Base-by-base conservation (phyloP, 2,888 invertebrate genomes). In the Ectropis crepuscularia region DNA sequence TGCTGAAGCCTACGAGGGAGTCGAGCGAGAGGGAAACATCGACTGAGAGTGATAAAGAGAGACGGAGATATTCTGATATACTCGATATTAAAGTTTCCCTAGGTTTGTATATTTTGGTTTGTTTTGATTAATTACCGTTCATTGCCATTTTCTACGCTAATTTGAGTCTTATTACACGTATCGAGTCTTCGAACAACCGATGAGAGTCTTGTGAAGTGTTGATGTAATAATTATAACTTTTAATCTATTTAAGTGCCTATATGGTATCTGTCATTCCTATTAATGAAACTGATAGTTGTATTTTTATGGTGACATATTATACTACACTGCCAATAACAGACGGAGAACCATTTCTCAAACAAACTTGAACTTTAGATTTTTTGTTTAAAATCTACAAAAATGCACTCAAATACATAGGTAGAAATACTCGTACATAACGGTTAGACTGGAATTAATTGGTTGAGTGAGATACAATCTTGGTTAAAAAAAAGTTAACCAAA, bases 11-110 rank as follows among this genome's bases (percentile, higher is more conserved):
- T 43, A 90, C 90, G 28, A 81, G 92, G 50, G 90, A 92, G 75
- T 91, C 91, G 66, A 89, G 90, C 64, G 92, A 92, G 79, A 85
- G 92, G 58, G 91, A 91, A 74, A 90, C 92, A 0, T 91, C 92
- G 0, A 87, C 89, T 0, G 92, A 92, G 70, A 92, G 91, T 66
- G 92, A 92, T 62, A 91, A 91, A 66, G 92, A 92, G 69, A 88
- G 82, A 73, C 79, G 92, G 69, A 76, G 92, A 72, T 88, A 91
- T 68, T 92, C 92, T 0, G 92, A 92, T 71, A 91, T 92, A 67
- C 80, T 92, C 57, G 92, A 92, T 68, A 87, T 89, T 79, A 89
- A 86, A 68, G 91, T 87, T 38, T 92, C 92, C 9, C 72, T 88
- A 76, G 92, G 92, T 92, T 81, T 79, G 79, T 80, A 74, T 70